Percentiles rank a stretch among this genome's conserved stretches.
phyloP scores from a whole-genome alignment of 2,888 invertebrate species.

The Thyatira batis region DNA sequence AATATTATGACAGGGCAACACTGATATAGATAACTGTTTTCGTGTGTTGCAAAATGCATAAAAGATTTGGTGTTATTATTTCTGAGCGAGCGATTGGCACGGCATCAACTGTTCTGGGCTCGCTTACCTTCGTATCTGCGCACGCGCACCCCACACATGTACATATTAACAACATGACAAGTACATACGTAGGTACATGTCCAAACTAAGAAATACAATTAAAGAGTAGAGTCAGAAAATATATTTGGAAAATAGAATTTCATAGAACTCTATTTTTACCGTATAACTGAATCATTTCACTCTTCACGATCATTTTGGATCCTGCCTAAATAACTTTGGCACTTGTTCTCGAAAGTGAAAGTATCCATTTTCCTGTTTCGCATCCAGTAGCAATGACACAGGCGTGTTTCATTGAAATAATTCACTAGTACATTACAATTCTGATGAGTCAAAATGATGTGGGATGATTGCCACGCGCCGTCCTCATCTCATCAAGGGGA shows the following conservation, averaged over 20 bases:
- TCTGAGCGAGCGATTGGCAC: constrained; percentile 65
- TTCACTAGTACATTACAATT: not conserved
- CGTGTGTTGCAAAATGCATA: constrained; percentile 26
- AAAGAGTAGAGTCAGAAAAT: no score
- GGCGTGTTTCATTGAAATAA: constrained; percentile 13
- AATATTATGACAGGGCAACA: not conserved
- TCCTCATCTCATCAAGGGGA: constrained; percentile 33
- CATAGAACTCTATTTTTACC: no score
- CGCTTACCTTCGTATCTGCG: constrained; percentile 65
- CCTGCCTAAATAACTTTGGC: not conserved
- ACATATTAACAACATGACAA: constrained; percentile 11
- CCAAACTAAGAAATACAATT: not conserved
- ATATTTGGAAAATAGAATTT: no score
- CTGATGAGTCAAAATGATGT: constrained; percentile 41
- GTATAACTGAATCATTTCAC: not conserved
- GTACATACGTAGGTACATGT: not conserved
- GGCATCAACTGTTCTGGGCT: constrained; percentile 55
- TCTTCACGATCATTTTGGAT: not conserved
- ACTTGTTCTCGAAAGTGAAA: not conserved
- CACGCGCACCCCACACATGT: constrained; percentile 36
- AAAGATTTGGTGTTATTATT: constrained; percentile 32
- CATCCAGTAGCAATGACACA: constrained; percentile 9
- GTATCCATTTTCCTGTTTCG: not conserved
- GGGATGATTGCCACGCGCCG: constrained; percentile 42
- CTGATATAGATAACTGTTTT: constrained; percentile 22